Conservation (phyloP, 2,797 vertebrate species). For the Lepus oiostolus region DNA sequence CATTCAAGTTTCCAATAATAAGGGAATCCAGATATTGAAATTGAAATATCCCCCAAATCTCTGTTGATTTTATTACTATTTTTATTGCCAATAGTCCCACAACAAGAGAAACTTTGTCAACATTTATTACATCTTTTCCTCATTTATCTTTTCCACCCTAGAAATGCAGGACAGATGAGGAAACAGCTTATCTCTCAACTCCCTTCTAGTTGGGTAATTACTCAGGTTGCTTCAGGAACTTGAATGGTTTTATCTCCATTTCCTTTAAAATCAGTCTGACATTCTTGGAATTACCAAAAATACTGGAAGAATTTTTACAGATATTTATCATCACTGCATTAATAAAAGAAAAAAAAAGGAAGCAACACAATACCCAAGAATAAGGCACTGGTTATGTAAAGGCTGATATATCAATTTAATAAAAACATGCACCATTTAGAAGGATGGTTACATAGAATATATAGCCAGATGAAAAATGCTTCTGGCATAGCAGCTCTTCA, state of each 20-base stretch:
- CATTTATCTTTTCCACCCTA: background rate
- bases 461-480: background rate
- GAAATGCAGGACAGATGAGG: background rate
- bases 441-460: slow-evolving; percentile 1
- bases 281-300: slow-evolving; percentile 34
- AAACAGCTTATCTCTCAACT: background rate
- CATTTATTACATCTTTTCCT: slow-evolving; percentile 48
- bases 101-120: slow-evolving; percentile 15
- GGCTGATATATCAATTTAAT: background rate
- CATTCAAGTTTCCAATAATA: slow-evolving; percentile 30
- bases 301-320: background rate
- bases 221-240: slow-evolving; percentile 14
- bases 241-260: background rate
- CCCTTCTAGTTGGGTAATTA: background rate
- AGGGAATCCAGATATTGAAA: slow-evolving; percentile 9
- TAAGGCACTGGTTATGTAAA: background rate
- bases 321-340: slow-evolving; percentile 24
- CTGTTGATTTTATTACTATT: slow-evolving; percentile 47
- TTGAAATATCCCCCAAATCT: slow-evolving; percentile 54
- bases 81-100: slow-evolving; percentile 12
- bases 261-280: slow-evolving; percentile 58
- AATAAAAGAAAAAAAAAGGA: background rate
- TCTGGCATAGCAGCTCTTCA: slow-evolving; percentile 22
- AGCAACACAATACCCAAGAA: background rate
- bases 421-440: slow-evolving; percentile 26